These are phyloP conservation scores for Oopsacas minuta DNA, from an alignment of 37 sponge, comb jelly and placozoan species.

Conservation along the genomic window DNA sequence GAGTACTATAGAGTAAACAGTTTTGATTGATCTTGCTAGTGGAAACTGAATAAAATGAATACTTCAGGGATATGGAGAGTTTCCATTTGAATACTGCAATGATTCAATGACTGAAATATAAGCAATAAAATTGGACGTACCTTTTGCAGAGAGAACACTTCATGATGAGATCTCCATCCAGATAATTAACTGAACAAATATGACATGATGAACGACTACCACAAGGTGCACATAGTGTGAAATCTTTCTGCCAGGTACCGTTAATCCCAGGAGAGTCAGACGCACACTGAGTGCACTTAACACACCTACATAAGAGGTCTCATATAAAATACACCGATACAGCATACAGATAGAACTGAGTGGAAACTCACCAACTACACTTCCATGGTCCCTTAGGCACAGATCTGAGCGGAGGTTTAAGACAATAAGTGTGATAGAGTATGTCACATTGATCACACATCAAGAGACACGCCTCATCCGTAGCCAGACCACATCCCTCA, in stretches of 20 bases:
- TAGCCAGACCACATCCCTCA: background rate
- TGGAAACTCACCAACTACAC: conserved; percentile 11
- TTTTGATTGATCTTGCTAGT: too few species aligned
- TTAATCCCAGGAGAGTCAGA: conserved; percentile 15
- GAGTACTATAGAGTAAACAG: too few species aligned
- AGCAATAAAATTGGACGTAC: too few species aligned
- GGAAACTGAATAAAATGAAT: too few species aligned
- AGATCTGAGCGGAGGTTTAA: background rate
- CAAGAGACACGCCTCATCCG: background rate
- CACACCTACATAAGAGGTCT: background rate
- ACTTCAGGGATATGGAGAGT: too few species aligned
- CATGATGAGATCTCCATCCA: conserved; percentile 17
- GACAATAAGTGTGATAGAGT: background rate
- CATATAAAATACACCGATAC: background rate
- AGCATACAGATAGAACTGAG: background rate
- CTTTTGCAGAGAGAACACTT: conserved; percentile 1
- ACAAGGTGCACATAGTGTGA: background rate
- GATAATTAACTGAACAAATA: background rate
- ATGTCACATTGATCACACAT: conserved; percentile 12
- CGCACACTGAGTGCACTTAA: background rate
- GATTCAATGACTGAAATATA: too few species aligned
- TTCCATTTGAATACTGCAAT: too few species aligned
- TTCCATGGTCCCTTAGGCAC: conserved; percentile 4
- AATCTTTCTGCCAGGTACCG: conserved; percentile 3
- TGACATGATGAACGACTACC: background rate